These are phyloP conservation scores for Drosophila littoralis DNA, from an alignment of 1,140 invertebrate genomes.

Conservation along the genomic window DNA sequence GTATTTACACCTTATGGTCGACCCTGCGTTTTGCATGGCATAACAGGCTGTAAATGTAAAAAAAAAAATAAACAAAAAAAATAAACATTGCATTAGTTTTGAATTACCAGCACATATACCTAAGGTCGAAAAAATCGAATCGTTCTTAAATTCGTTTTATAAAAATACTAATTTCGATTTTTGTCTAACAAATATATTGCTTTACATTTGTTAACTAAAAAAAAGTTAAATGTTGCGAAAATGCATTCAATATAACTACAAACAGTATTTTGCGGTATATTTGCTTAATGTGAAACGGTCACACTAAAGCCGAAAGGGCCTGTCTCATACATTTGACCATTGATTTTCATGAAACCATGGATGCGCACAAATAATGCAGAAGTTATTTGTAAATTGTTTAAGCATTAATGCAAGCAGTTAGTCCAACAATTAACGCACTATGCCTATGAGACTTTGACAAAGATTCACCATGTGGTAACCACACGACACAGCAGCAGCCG, in stretches of 20 bases:
- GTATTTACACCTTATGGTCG: slow-evolving; percentile 34
- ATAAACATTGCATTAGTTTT: neutral
- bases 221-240: neutral
- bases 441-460: neutral
- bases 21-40: slow-evolving; percentile 31
- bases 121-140: neutral
- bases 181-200: neutral
- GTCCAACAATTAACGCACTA: neutral
- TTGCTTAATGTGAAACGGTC: slow-evolving; percentile 36
- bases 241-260: neutral
- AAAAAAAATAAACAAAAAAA: neutral
- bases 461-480: neutral
- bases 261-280: slow-evolving; percentile 64
- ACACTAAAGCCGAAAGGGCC: slow-evolving; percentile 50
- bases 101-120: neutral
- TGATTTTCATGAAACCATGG: slow-evolving; percentile 48
- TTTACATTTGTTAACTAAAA: neutral
- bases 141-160: neutral
- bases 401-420: slow-evolving; percentile 5
- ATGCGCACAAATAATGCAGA: slow-evolving; percentile 17
- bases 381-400: slow-evolving; percentile 10
- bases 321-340: slow-evolving; percentile 53
- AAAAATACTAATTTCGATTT: neutral
- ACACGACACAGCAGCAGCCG: slow-evolving; percentile 2
- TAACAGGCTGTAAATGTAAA: slow-evolving; percentile 35